These are phyloP conservation scores for Polypedilum vanderplanki DNA, from an alignment of 1,140 invertebrate species.

Conservation along the genomic window DNA sequence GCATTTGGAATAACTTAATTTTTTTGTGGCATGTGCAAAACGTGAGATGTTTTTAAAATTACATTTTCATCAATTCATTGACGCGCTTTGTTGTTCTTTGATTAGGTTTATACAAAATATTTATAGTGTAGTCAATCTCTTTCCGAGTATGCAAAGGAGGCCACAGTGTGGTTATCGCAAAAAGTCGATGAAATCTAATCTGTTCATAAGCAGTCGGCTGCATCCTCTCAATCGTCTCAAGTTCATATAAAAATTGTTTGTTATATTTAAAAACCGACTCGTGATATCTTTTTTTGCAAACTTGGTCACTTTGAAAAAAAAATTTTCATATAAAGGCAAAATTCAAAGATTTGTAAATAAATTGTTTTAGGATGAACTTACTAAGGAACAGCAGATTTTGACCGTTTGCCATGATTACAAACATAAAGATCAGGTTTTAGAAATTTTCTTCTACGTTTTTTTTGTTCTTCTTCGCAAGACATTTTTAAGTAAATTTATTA, in stretches of 20 bases:
- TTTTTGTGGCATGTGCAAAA: neutral
- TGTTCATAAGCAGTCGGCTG: slow-evolving; percentile 28
- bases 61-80: neutral
- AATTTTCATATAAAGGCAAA: too few relatives aligned
- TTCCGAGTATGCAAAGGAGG: slow-evolving; percentile 29
- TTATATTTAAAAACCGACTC: neutral
- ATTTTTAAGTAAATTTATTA: neutral
- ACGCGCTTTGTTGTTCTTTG: neutral
- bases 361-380: neutral
- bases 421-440: slow-evolving; percentile 35
- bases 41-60: slow-evolving; percentile 4
- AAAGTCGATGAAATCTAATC: slow-evolving; percentile 28
- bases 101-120: neutral
- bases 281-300: slow-evolving; percentile 24
- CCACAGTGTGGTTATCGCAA: slow-evolving; percentile 30
- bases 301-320: neutral
- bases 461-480: neutral
- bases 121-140: slow-evolving; percentile 27
- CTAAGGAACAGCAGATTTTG: slow-evolving; percentile 30
- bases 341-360: too few relatives aligned
- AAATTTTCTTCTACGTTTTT: neutral
- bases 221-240: slow-evolving; percentile 22
- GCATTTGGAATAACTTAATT: neutral
- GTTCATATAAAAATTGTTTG: slow-evolving; percentile 30
- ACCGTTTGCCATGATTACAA: slow-evolving; percentile 43